phyloP scores from a whole-genome alignment of 2,797 vertebrate genomes.

The Rhinella marina region DNA sequence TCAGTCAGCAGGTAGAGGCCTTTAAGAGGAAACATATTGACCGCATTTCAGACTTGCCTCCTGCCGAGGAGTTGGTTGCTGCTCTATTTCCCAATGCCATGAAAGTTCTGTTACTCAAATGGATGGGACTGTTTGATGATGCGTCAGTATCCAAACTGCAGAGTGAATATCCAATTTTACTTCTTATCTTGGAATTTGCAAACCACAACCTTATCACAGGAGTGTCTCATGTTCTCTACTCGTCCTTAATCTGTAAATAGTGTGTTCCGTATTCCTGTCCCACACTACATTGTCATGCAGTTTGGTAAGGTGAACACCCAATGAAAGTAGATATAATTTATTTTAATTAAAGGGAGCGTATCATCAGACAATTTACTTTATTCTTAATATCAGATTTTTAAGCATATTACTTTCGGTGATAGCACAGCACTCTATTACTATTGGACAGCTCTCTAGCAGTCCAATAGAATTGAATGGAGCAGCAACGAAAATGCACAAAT shows the following conservation, averaged over 20 bases:
- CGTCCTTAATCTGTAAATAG: conserved; percentile 82
- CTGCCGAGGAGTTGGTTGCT: conserved; percentile 77
- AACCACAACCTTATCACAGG: conserved; percentile 87
- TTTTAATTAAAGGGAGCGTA: too few relatives aligned
- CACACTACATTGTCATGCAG: neutral
- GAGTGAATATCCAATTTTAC: conserved; percentile 83
- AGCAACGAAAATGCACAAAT: too few relatives aligned
- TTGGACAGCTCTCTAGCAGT: too few relatives aligned
- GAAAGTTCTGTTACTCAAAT: conserved; percentile 78
- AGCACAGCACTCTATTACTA: too few relatives aligned
- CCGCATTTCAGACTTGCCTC: conserved; percentile 80
- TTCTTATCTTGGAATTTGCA: conserved; percentile 84
- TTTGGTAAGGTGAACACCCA: too few relatives aligned
- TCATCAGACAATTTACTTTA: too few relatives aligned
- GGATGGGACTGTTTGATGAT: conserved; percentile 83
- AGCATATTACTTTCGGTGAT: too few relatives aligned
- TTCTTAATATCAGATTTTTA: too few relatives aligned
- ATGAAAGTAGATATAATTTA: too few relatives aligned
- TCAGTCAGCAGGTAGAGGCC: conserved; percentile 80
- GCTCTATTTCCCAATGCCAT: conserved; percentile 84
- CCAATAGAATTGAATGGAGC: too few relatives aligned
- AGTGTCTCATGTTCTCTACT: conserved; percentile 84
- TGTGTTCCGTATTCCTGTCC: neutral
- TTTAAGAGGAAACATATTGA: conserved; percentile 84
- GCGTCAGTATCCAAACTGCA: conserved; percentile 75